Evolutionary conservation across 2,113 vertebrate species (phyloP).

Genomic region (Protomyctophum bolini): DNA sequence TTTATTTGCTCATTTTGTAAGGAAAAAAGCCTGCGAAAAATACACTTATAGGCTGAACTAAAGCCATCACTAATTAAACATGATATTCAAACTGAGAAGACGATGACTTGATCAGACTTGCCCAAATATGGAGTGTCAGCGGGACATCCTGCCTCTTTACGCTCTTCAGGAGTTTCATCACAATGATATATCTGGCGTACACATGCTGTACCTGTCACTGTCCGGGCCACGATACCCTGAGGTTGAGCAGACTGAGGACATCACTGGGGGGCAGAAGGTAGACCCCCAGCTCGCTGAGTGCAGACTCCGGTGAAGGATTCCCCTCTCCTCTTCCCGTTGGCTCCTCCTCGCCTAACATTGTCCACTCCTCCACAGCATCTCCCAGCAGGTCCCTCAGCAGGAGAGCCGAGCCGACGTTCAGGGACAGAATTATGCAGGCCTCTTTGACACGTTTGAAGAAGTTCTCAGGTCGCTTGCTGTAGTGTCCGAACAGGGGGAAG

Average conservation of each 20-base stretch:
- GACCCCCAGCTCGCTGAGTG: slow-evolving; percentile 91
- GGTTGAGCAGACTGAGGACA: slow-evolving; percentile 89
- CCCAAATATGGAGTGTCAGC: too few relatives aligned
- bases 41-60: too few relatives aligned
- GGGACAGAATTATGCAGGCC: slow-evolving; percentile 88
- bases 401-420: slow-evolving; percentile 89
- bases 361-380: slow-evolving; percentile 69
- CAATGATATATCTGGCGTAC: too few relatives aligned
- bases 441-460: slow-evolving; percentile 99
- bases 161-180: too few relatives aligned
- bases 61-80: too few relatives aligned
- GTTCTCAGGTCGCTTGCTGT: slow-evolving; percentile 98
- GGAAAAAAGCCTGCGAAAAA: too few relatives aligned
- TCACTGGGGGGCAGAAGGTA: slow-evolving; percentile 88
- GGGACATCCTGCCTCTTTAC: too few relatives aligned
- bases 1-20: too few relatives aligned
- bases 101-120: too few relatives aligned
- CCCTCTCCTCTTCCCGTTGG: slow-evolving; percentile 49
- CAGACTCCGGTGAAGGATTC: slow-evolving; percentile 80
- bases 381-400: slow-evolving; percentile 87
- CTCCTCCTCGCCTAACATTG: not conserved
- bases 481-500: slow-evolving; percentile 95
- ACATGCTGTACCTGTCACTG: slow-evolving; percentile 52
- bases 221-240: slow-evolving; percentile 88
- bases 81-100: too few relatives aligned